Evolutionary conservation across 2,888 invertebrate genomes (phyloP), one percentile per base, ranked within the genome.

Genomic region (Protophormia terraenovae): DNA sequence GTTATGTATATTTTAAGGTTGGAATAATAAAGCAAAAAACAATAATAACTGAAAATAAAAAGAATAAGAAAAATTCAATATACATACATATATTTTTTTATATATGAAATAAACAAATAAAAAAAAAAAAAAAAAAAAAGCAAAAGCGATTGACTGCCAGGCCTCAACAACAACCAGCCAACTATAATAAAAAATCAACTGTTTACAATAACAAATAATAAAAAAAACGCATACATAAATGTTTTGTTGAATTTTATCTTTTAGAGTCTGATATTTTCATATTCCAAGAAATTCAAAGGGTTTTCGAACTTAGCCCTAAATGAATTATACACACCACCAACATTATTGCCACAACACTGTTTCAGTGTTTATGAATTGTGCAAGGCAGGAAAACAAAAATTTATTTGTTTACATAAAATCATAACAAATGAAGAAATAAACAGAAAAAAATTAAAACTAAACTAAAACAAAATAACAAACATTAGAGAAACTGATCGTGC

Each of bases 281-380:
- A 29, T 78, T 78, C 69, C 50, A 62, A 62, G 79, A 72, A 72
- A 71, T 60, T 41, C n/a, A 45, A 79, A 64, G 71, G 47, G 71
- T 62, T 64, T 78, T 79, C 62, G 45, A 79, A 72, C 71, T 64
- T 45, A 77, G 45, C 45, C 45, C 58, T 77, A 58, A 38, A 66
- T 41, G 29, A 16, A 14, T n/a, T 69, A 24, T 32, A 35, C 32
- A 60, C 35, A 22, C 12, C 24, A 22, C 16, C 3, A 35, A 19
- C 38, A 62, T 22, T 35, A 53, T 2, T n/a, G n/a, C n/a, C 50
- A 32, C 35, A 24, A 50, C 3, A 12, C 55, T 64, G 32, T 72
- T 29, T 41, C 5, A 35, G 6, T 72, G 45, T 64, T 29, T 62
- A n/a, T 24, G 27, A 45, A 55, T 75, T 55, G 64, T 41, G 64